Conservation (phyloP, 2,797 vertebrate genomes). For the Aquila chrysaetos region DNA sequence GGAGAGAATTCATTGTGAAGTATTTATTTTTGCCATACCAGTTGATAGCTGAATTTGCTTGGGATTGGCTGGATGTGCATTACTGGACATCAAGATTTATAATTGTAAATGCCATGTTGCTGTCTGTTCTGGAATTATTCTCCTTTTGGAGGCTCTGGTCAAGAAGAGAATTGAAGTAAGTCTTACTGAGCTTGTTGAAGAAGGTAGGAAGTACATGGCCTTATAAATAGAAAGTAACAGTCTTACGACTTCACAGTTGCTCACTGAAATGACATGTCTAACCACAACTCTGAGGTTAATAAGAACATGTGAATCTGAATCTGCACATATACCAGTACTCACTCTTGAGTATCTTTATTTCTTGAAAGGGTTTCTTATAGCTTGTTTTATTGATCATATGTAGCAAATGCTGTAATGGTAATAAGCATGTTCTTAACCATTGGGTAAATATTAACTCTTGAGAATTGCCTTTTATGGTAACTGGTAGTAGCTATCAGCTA, state of each 20-base stretch:
- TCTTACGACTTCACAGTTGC: background rate
- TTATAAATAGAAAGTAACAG: background rate
- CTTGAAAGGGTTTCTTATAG: background rate
- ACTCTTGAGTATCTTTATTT: background rate
- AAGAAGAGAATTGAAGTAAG: constrained; percentile 83
- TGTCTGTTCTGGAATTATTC: constrained; percentile 86
- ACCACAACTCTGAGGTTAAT: background rate
- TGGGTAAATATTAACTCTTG: background rate
- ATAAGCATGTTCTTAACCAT: background rate
- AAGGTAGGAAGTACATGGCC: background rate
- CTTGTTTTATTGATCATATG: background rate
- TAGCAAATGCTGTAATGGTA: background rate
- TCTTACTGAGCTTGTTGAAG: background rate
- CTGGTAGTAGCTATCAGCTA: background rate
- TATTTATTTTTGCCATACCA: constrained; percentile 91
- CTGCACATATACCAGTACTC: background rate
- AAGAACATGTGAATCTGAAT: background rate
- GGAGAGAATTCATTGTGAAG: constrained; percentile 89
- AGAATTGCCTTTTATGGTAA: background rate
- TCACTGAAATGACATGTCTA: background rate
- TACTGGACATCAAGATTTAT: constrained; percentile 94
- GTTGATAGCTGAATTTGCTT: constrained; percentile 92
- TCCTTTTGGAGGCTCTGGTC: constrained; percentile 88
- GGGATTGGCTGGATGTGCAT: constrained; percentile 91
- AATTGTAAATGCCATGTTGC: constrained; percentile 89